Conservation (phyloP, 2,888 invertebrate species). For the Adela reaumurella region DNA sequence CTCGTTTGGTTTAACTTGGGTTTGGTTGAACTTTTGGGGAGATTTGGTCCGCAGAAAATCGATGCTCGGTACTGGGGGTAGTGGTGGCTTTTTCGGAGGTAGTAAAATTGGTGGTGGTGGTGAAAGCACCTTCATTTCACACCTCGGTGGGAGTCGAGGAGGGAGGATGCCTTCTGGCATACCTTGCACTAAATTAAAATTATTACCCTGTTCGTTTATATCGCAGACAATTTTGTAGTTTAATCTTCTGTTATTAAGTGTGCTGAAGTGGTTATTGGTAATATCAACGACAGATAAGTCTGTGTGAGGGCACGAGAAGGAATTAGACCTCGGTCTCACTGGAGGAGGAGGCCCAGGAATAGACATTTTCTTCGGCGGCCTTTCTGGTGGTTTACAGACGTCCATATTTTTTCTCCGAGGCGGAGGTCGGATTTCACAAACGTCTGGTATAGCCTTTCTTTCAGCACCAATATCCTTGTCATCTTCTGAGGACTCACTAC, state of each 20-base stretch:
- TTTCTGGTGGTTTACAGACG: slow-evolving; percentile 57
- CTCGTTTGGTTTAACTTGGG: slow-evolving; percentile 39
- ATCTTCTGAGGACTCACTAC: slow-evolving; percentile 34
- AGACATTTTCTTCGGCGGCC: slow-evolving; percentile 60
- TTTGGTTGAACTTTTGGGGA: slow-evolving; percentile 32
- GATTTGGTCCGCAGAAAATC: slow-evolving; percentile 59
- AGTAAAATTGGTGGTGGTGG: slow-evolving; percentile 53
- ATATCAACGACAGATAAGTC: slow-evolving; percentile 43
- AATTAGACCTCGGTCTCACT: slow-evolving; percentile 55
- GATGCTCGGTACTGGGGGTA: slow-evolving; percentile 66
- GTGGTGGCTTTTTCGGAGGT: slow-evolving; percentile 69
- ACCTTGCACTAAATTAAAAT: slow-evolving; percentile 9
- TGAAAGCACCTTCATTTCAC: slow-evolving; percentile 32
- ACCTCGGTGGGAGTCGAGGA: slow-evolving; percentile 52
- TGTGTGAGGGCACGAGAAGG: slow-evolving; percentile 45
- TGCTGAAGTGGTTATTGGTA: slow-evolving; percentile 40
- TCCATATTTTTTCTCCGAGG: slow-evolving; percentile 58
- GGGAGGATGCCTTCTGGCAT: slow-evolving; percentile 26
- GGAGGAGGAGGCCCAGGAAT: slow-evolving; percentile 37
- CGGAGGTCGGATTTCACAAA: slow-evolving; percentile 59
- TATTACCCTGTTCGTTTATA: slow-evolving; percentile 32
- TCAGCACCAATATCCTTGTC: slow-evolving; percentile 32
- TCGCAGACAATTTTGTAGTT: slow-evolving; percentile 46
- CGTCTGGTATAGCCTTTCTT: slow-evolving; percentile 42
- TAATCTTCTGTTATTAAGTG: slow-evolving; percentile 40